Evolutionary conservation across 2,113 vertebrate genomes (phyloP), one percentile per base, ranked within the genome.

Genomic region (Caranx ignobilis): DNA sequence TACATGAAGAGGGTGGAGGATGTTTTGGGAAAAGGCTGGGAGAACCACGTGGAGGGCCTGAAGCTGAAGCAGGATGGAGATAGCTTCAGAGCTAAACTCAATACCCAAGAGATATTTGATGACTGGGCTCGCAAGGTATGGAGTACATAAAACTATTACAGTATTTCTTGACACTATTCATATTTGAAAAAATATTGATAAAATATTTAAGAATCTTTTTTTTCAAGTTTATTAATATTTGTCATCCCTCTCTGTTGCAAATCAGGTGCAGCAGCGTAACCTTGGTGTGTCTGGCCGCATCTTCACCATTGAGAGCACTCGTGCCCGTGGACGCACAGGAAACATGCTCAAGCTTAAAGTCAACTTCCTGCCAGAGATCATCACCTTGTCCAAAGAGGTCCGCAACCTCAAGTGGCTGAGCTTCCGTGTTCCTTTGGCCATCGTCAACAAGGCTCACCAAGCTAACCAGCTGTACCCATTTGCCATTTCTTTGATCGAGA

Each of bases 1-100:
- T 99, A 99, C 85, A 99, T 99, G 98, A 99, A 99, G 89, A 96
- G 98, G 1, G 98, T 99, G 78, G 98, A 99, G 75, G 98, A 99
- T 19, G 98, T 99, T 21, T 95, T 99, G 37, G 98, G 98, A 4
- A 99, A 99, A 82, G 98, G 98, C 13, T 99, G 98, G 98, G 98
- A 99, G 92, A 99, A 99, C 89, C 98, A 99, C 0, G 98, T 99
- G 56, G 98, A 99, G 81, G 98, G 98, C 0, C 96, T 99, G 88
- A 99, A 99, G 92, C 95, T 99, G 19, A 99, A 99, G 90, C 98
- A 99, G 93, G 98, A 99, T 16, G 98, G 98, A 15, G 98, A 99
- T 65, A 99, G 98, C 83, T 99, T 99, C 93, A 97, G 98, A 16
- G 98, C 98, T 91, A 99, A 99, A 86, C 98, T 99, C 65, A 99